Base-by-base conservation (phyloP, 1,140 invertebrate species). In the Eumaeus atala region DNA sequence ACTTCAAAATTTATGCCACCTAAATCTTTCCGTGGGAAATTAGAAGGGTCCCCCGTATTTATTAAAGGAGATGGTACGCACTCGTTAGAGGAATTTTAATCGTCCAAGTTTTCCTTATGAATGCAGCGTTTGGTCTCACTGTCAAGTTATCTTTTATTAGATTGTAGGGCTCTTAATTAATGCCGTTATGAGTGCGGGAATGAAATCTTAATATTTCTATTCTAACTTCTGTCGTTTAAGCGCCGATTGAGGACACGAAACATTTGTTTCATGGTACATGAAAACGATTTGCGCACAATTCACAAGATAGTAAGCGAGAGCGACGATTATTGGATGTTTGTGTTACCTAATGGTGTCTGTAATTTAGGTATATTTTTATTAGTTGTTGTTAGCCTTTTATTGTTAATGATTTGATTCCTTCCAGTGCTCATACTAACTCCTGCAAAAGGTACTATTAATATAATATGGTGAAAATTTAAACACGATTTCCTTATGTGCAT, bases 71-170 rank as follows among this genome's bases (percentile, higher is more conserved):
- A 87, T 76, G 74, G 74, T 75, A 81, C 66, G 59, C 71, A 74
- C 77, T 84, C 81, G 80, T 87, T 82, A 79, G 68, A 84, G 84
- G 84, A 87, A 87, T 87, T 84, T 87, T 84, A 85, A 87, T 83
- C 68, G 74, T 55, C 51, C 70, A 87, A 87, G 66, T 84, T 86
- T 82, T 74, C 69, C 77, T 78, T 84, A 87, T 84, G 80, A 87
- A 87, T 84, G 77, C 78, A 67, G 72, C 70, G 67, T 77, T 74
- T 66, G 73, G 63, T 67, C 62, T 63, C 63, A 75, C 62, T 72
- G 74, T 71, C 70, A 58, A 78, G 71, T 84, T 87, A 87, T 81
- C 81, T 84, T 84, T 87, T 84, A 87, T 84, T 76, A 74, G 64
- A 67, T 75, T 78, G 77, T 72, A 74, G 70, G 68, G 66, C 61